phyloP scores from a whole-genome alignment of 1,140 invertebrate genomes.

The Radopholus similis region DNA sequence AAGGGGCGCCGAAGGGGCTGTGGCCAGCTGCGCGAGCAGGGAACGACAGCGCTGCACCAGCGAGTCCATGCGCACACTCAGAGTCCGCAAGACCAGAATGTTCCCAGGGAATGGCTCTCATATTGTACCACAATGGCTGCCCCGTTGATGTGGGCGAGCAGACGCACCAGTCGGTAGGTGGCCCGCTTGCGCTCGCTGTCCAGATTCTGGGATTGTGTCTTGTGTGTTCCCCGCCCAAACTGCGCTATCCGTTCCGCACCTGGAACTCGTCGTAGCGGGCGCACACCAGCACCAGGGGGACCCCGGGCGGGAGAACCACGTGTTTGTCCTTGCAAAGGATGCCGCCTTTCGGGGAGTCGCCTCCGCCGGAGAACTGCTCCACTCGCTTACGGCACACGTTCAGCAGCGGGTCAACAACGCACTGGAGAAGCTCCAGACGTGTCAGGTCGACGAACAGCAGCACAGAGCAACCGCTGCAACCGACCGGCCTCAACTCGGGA shows the following conservation, averaged over 20 bases:
- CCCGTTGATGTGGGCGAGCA: conserved; percentile 31
- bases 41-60: not conserved
- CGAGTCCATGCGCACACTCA: conserved; percentile 12
- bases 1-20: not conserved
- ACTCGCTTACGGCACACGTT: conserved; percentile 1
- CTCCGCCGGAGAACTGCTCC: not conserved
- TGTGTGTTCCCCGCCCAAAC: not conserved
- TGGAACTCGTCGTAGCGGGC: conserved; percentile 29
- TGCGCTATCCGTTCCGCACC: conserved; percentile 1
- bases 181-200: conserved; percentile 26
- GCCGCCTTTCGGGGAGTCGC: not conserved
- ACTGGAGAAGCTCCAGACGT: conserved; percentile 19
- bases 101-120: not conserved
- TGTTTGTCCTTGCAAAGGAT: not conserved
- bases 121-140: conserved; percentile 7
- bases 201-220: conserved; percentile 17
- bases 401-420: conserved; percentile 19
- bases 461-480: conserved; percentile 13
- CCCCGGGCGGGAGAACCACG: conserved; percentile 14
- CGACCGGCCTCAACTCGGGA: too few species aligned
- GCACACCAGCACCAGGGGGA: conserved; percentile 16
- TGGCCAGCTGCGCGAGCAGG: not conserved
- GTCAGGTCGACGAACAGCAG: conserved; percentile 26
- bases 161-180: conserved; percentile 24
- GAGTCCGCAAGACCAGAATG: not conserved